phyloP scores from a whole-genome alignment of 2,888 invertebrate genomes.

The Dynastes hyllus region DNA sequence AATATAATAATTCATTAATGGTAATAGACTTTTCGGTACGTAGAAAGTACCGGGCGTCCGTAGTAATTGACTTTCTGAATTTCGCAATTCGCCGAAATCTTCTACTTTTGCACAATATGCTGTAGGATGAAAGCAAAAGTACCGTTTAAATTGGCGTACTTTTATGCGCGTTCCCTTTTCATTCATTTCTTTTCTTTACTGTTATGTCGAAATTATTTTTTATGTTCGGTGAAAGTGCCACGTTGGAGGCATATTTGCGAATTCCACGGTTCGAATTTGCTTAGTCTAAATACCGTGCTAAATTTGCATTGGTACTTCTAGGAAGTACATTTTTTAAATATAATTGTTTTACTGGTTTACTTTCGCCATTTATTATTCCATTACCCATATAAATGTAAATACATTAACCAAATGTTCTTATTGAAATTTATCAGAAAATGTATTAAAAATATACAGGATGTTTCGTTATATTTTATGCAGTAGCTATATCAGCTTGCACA shows the following conservation, averaged over 20 bases:
- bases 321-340: slow-evolving; percentile 6
- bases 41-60: slow-evolving; percentile 27
- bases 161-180: slow-evolving; percentile 20
- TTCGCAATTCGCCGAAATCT: slow-evolving; percentile 32
- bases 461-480: too few relatives aligned
- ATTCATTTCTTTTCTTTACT: slow-evolving; percentile 13
- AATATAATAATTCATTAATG: slow-evolving; percentile 33
- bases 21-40: slow-evolving; percentile 7
- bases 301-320: slow-evolving; percentile 6
- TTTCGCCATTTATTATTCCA: background rate
- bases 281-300: slow-evolving; percentile 6
- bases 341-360: slow-evolving; percentile 4
- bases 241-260: slow-evolving; percentile 5
- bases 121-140: slow-evolving; percentile 25
- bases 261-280: slow-evolving; percentile 9
- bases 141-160: slow-evolving; percentile 19
- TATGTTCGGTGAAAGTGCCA: slow-evolving; percentile 30
- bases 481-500: too few relatives aligned
- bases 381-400: too few relatives aligned
- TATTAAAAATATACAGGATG: too few relatives aligned
- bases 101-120: slow-evolving; percentile 37
- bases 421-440: too few relatives aligned
- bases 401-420: too few relatives aligned
- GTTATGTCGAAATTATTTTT: slow-evolving; percentile 38
- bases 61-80: slow-evolving; percentile 36